phyloP scores from a whole-genome alignment of 2,888 invertebrate genomes.

The Limnephilus rhombicus region DNA sequence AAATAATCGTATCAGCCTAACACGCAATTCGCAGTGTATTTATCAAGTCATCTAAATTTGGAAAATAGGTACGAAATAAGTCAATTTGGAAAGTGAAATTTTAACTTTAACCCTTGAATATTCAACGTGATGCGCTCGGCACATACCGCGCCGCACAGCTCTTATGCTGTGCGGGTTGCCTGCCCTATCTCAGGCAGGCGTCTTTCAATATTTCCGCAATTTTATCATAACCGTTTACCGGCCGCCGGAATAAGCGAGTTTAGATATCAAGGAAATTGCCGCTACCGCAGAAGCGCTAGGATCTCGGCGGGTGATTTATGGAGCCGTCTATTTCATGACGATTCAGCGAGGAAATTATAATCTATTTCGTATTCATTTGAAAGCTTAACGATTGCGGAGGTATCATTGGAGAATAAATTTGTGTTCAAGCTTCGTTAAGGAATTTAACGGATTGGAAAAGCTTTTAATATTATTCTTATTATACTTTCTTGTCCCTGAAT shows the following conservation, averaged over 20 bases:
- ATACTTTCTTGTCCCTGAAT: background rate
- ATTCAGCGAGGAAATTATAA: background rate
- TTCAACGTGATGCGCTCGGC: background rate
- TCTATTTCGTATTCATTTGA: background rate
- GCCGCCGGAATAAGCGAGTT: constrained; percentile 20
- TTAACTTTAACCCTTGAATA: background rate
- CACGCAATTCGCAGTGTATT: background rate
- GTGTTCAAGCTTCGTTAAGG: background rate
- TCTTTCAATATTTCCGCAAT: constrained; percentile 20
- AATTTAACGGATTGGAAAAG: background rate
- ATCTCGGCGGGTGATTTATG: background rate
- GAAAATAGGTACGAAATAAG: background rate
- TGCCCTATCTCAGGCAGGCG: background rate
- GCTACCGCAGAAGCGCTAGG: background rate
- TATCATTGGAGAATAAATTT: background rate
- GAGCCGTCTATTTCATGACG: background rate
- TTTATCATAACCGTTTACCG: constrained; percentile 35
- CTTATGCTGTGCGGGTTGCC: background rate
- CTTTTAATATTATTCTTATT: background rate
- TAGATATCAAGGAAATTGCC: constrained; percentile 28
- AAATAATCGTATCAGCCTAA: background rate
- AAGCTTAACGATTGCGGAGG: background rate
- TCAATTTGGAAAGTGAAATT: background rate
- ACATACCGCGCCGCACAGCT: background rate
- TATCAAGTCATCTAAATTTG: background rate